Percentiles rank a stretch among this genome's conserved stretches.
Conservation (phyloP, 1,140 invertebrate genomes). For the Metopolophium dirhodum region DNA sequence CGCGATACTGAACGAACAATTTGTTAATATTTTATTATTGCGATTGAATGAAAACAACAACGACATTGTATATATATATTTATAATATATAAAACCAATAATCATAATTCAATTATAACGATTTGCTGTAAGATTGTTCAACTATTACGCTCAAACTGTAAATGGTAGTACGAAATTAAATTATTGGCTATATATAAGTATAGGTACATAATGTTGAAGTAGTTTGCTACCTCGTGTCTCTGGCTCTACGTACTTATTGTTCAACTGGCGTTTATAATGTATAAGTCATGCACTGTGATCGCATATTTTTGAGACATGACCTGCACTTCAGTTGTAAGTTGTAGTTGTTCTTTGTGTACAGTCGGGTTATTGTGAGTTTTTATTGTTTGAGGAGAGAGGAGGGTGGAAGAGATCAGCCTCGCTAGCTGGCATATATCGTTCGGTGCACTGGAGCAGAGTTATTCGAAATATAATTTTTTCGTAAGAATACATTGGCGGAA, state of each 20-base stretch:
- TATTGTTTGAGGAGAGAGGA: neutral
- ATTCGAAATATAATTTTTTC: neutral
- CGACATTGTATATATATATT: neutral
- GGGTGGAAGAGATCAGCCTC: neutral
- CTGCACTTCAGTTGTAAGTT: neutral
- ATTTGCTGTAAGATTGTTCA: neutral
- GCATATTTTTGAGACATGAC: neutral
- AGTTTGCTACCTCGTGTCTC: neutral
- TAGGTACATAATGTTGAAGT: neutral
- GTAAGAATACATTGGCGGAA: neutral
- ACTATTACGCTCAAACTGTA: neutral
- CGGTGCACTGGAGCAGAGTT: neutral
- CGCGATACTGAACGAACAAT: neutral
- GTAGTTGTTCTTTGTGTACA: neutral
- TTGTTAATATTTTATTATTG: neutral
- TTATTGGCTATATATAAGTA: neutral
- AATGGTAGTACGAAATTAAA: neutral
- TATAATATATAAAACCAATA: conserved; percentile 1
- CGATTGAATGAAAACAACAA: neutral
- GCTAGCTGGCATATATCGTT: neutral
- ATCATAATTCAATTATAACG: neutral
- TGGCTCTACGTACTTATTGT: neutral
- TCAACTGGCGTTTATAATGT: neutral
- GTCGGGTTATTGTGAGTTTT: neutral
- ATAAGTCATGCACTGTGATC: neutral